Conservation (phyloP, 2,113 vertebrate species). For the Ictidomys tridecemlineatus region DNA sequence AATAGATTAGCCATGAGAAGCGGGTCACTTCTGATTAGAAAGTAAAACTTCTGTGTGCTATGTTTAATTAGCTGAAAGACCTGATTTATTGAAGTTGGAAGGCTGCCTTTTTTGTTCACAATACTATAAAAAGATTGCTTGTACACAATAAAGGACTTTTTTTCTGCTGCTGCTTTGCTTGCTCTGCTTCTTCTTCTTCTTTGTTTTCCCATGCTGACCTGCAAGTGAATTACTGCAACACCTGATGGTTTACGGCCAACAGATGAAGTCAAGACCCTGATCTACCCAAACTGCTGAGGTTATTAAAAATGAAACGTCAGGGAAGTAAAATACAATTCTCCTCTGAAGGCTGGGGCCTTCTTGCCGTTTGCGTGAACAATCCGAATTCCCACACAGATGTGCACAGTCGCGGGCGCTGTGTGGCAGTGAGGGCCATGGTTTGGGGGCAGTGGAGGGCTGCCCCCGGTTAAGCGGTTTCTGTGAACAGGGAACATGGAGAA, state of each 20-base stretch:
- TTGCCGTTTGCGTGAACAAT: neutral
- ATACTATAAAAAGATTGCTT: too few relatives aligned
- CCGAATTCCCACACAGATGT: neutral
- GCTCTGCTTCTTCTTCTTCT: too few relatives aligned
- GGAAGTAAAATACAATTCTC: neutral
- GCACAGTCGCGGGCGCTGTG: neutral
- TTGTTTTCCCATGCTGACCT: too few relatives aligned
- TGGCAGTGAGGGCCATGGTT: neutral
- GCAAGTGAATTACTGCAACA: too few relatives aligned
- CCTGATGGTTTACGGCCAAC: neutral
- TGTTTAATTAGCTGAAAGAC: too few relatives aligned
- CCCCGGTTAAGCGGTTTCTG: neutral
- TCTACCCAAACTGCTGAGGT: neutral
- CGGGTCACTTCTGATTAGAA: too few relatives aligned
- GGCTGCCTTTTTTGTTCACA: too few relatives aligned
- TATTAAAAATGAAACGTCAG: neutral
- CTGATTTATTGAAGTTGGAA: too few relatives aligned
- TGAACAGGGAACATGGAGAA: neutral
- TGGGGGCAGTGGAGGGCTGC: neutral
- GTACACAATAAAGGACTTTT: too few relatives aligned
- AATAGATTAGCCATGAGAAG: too few relatives aligned
- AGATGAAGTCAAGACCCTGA: neutral
- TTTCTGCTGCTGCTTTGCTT: too few relatives aligned
- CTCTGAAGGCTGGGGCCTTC: neutral
- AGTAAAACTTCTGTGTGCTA: too few relatives aligned